These are phyloP conservation scores for Apomyelois bistriatella DNA, from an alignment of 2,888 invertebrate genomes.

Conservation along the genomic window DNA sequence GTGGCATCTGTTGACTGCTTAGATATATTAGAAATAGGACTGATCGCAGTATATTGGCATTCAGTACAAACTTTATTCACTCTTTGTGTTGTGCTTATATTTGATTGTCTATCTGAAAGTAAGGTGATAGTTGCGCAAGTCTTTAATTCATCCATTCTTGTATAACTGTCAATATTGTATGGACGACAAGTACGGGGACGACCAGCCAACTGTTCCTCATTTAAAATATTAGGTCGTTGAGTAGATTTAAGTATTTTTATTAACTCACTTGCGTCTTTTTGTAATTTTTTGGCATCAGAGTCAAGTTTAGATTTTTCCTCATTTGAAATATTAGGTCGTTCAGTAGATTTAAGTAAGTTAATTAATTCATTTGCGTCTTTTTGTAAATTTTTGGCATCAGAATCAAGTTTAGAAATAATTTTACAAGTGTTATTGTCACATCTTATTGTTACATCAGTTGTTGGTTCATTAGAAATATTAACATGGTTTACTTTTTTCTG, in stretches of 20 bases:
- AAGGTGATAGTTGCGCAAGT: constrained; percentile 1
- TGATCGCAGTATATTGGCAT: neutral
- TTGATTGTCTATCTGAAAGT: neutral
- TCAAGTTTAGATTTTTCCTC: neutral
- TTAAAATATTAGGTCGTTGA: neutral
- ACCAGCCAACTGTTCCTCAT: neutral
- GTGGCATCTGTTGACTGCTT: no score
- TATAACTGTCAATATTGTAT: neutral
- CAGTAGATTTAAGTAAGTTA: neutral
- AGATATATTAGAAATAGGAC: no score
- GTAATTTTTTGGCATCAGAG: neutral
- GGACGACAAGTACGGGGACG: neutral
- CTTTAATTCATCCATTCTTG: neutral
- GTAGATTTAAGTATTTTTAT: neutral
- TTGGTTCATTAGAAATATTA: neutral
- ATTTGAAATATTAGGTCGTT: no score
- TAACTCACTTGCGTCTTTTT: neutral
- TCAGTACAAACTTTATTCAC: neutral
- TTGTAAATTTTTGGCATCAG: neutral
- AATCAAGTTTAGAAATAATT: neutral
- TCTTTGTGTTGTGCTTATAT: neutral
- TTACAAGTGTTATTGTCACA: neutral
- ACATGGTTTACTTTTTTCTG: neutral
- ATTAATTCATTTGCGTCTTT: neutral
- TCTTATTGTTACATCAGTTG: neutral